Evolutionary conservation across 1,140 invertebrate genomes (phyloP).

Genomic region (Drosophila tristis): DNA sequence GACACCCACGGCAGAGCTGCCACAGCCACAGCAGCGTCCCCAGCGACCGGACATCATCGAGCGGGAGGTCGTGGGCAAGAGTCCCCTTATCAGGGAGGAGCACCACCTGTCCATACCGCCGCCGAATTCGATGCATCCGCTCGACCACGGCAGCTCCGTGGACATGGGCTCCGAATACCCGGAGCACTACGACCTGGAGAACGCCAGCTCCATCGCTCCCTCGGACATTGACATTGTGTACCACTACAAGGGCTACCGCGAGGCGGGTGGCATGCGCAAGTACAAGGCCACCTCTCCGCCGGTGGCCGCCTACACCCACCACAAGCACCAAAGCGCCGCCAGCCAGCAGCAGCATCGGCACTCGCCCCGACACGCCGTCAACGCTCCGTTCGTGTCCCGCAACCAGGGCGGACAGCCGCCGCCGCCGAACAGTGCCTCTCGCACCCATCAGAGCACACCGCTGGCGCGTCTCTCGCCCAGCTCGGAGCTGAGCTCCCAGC

Average conservation of each 20-base stretch:
- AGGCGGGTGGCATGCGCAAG: slow-evolving; percentile 91
- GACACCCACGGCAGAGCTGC: slow-evolving; percentile 86
- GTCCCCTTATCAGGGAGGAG: slow-evolving; percentile 89
- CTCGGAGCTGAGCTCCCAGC: slow-evolving; percentile 95
- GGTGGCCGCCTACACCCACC: slow-evolving; percentile 89
- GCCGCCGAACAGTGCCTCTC: slow-evolving; percentile 86
- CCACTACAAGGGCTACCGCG: slow-evolving; percentile 96
- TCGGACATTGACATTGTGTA: slow-evolving; percentile 98
- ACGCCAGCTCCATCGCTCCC: slow-evolving; percentile 98
- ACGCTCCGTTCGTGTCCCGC: slow-evolving; percentile 88
- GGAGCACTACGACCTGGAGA: slow-evolving; percentile 98
- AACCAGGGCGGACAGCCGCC: slow-evolving; percentile 87
- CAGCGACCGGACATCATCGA: slow-evolving; percentile 97
- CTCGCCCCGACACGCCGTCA: slow-evolving; percentile 85
- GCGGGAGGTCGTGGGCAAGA: slow-evolving; percentile 92
- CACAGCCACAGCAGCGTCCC: slow-evolving; percentile 86
- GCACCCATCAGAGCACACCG: slow-evolving; percentile 93
- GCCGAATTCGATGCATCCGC: slow-evolving; percentile 87
- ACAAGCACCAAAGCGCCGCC: slow-evolving; percentile 89
- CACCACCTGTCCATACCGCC: slow-evolving; percentile 90
- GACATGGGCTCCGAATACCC: slow-evolving; percentile 93
- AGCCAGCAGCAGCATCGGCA: slow-evolving; percentile 89
- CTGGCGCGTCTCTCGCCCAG: slow-evolving; percentile 95
- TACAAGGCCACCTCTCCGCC: slow-evolving; percentile 93
- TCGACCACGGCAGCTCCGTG: slow-evolving; percentile 88